A percentile compares a stretch with the other conserved stretches of the same genome.
These are phyloP conservation scores for Mus minutoides DNA, from an alignment of 2,797 vertebrate species.

Conservation along the genomic window DNA sequence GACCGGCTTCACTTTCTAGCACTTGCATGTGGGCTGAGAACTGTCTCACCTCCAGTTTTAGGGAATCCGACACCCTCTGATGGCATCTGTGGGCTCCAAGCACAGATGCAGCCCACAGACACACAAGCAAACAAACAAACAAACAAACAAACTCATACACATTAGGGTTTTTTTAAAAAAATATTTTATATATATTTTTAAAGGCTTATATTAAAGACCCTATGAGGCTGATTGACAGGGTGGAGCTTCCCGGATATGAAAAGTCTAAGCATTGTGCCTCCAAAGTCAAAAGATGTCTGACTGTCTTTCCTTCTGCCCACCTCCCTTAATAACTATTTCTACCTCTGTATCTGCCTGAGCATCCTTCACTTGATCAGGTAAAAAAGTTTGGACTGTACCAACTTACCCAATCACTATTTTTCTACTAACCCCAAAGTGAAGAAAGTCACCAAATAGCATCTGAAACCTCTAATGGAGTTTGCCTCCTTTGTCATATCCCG, in stretches of 20 bases:
- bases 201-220: not conserved
- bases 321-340: not conserved
- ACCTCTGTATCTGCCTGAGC: not conserved
- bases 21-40: not conserved
- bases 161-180: not conserved
- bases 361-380: not conserved
- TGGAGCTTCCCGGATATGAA: not conserved
- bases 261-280: not conserved
- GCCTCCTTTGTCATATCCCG: not conserved
- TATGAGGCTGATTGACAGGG: not conserved
- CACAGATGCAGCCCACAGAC: not conserved
- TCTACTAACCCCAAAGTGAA: not conserved
- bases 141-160: not conserved
- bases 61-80: not conserved
- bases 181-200: too few relatives aligned
- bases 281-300: not conserved
- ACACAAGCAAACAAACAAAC: not conserved
- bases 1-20: not conserved
- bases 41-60: not conserved
- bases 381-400: not conserved
- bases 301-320: not conserved
- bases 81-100: not conserved
- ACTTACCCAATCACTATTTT: not conserved
- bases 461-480: not conserved
- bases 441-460: not conserved